Evolutionary conservation across 2,888 invertebrate genomes (phyloP).

Genomic region (Heliconius aoede): DNA sequence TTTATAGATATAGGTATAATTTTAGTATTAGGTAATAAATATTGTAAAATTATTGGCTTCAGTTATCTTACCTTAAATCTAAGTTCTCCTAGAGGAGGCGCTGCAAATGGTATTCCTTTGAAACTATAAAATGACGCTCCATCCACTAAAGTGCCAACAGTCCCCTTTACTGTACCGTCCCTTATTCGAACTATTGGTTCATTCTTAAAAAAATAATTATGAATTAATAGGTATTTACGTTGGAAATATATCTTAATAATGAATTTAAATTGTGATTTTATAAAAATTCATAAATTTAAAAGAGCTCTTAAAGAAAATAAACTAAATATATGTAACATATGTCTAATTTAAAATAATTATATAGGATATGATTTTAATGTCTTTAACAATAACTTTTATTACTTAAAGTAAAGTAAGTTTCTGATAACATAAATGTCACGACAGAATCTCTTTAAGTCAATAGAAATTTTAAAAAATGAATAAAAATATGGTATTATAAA

Average conservation of each 20-base stretch:
- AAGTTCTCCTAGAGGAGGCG: conserved; percentile 76
- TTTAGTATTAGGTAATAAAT: neutral
- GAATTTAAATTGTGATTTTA: neutral
- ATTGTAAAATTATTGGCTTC: neutral
- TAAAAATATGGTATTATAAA: neutral
- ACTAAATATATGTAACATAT: no score
- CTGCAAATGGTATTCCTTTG: conserved; percentile 80
- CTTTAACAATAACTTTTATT: neutral
- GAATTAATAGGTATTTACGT: neutral
- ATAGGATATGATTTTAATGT: neutral
- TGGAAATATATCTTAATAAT: neutral
- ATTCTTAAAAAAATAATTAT: conserved; percentile 39
- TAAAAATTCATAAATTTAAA: no score
- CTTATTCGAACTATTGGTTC: conserved; percentile 55
- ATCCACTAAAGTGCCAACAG: conserved; percentile 55
- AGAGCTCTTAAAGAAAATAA: no score
- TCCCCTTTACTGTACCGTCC: conserved; percentile 65
- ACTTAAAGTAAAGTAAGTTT: no score
- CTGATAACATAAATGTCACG: no score
- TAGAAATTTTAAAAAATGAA: neutral
- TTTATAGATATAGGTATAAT: no score
- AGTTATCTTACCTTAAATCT: conserved; percentile 73
- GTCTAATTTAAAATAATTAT: no score
- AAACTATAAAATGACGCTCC: conserved; percentile 62
- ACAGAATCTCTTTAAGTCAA: neutral